Evolutionary conservation across 2,888 invertebrate species (phyloP), one percentile per base, ranked within the genome.

Genomic region (Ichneumoninae sp.): DNA sequence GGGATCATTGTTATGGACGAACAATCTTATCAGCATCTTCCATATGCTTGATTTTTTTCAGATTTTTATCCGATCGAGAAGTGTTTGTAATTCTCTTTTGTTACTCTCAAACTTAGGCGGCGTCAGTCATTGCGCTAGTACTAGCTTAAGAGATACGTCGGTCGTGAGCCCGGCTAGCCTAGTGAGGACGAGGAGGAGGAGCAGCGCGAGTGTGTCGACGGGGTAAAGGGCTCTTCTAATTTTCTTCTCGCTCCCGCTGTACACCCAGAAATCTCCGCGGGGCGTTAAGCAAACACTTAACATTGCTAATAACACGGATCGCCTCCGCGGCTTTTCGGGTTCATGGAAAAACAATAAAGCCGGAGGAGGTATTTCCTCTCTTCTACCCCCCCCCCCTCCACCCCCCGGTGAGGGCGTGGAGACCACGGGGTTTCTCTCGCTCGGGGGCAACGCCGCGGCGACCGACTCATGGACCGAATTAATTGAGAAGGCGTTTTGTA

Each of bases 281-380:
- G 89, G 90, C 88, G 89, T 88, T 90, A 89, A 91, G 89, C 89
- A 90, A 91, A 90, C 88, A 89, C 88, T 90, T 87, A 86, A 82
- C 87, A 87, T 88, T 88, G 88, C 87, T 90, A 89, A 89, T 90
- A 88, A 89, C 84, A 86, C 78, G 76, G 86, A 81, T 83, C 86
- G 82, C 79, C 76, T 22, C 33, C 50, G 19, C 54, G 66, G 50
- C n/a, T 83, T 75, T 86, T 85, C 75, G 63, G 74, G 80, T 84
- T 84, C 85, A 86, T 81, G 73, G 85, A 83, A 83, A 83, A 85
- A 88, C 85, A 84, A 89, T 90, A 89, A 89, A 90, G 89, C 85
- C 76, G 54, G 13, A 76, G 76, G 66, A 76, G 66, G 79, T 71
- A 19, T 75, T 75, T 40, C 16, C 8, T 66, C 26, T 3, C 26